These are phyloP conservation scores for Merodon equestris DNA, from an alignment of 2,888 invertebrate genomes.

Conservation along the genomic window DNA sequence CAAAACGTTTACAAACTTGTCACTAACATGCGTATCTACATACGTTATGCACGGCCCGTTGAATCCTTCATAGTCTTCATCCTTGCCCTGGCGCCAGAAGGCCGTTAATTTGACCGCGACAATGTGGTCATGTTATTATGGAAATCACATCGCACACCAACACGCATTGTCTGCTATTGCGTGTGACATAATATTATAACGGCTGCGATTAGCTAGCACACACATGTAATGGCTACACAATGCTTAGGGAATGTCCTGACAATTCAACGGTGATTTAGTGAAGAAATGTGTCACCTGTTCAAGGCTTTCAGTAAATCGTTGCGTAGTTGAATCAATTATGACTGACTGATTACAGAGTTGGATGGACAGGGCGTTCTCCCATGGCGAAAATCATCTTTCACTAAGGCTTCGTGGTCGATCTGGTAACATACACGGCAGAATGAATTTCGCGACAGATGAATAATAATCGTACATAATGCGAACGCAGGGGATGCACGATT, in stretches of 20 bases:
- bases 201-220: too few species aligned
- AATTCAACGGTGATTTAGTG: conserved; percentile 32
- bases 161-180: conserved; percentile 15
- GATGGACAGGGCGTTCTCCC: neutral
- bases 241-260: conserved; percentile 27
- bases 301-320: conserved; percentile 30
- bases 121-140: conserved; percentile 1
- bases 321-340: conserved; percentile 13
- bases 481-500: neutral
- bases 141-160: conserved; percentile 8
- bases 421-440: conserved; percentile 5
- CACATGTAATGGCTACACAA: conserved; percentile 26
- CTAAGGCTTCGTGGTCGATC: conserved; percentile 42
- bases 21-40: conserved; percentile 37
- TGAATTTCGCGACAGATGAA: too few species aligned
- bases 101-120: too few species aligned
- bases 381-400: conserved; percentile 41
- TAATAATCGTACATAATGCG: too few species aligned
- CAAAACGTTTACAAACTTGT: conserved; percentile 19
- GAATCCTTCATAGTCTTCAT: neutral
- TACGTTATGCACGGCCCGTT: conserved; percentile 23
- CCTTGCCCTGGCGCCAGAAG: neutral
- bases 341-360: neutral
- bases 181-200: conserved; percentile 11
- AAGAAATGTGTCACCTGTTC: conserved; percentile 7